A percentile compares a stretch with the other conserved stretches of the same genome.
Conservation (phyloP, 2,797 vertebrate species). For the Lepus townsendii region DNA sequence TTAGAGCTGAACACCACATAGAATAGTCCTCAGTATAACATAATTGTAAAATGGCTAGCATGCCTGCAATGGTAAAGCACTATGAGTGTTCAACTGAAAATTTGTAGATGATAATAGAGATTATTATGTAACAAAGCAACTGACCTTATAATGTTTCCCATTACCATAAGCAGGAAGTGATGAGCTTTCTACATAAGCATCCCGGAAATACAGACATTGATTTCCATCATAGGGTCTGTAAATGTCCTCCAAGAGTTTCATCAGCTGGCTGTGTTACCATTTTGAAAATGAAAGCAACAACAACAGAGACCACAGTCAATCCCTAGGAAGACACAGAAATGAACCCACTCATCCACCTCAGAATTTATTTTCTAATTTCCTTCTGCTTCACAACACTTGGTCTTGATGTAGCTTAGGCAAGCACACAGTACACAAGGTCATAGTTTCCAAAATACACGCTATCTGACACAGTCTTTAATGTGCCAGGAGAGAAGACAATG, state of each 20-base stretch:
- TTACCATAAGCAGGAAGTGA: slow-evolving; percentile 25
- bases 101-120: neutral
- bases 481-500: neutral
- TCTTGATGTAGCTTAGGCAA: slow-evolving; percentile 51
- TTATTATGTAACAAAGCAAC: neutral
- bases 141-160: slow-evolving; percentile 52
- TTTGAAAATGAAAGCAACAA: slow-evolving; percentile 60
- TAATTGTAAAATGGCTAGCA: slow-evolving; percentile 3
- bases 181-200: slow-evolving; percentile 38
- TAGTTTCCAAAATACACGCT: slow-evolving; percentile 34
- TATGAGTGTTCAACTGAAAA: neutral
- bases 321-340: slow-evolving; percentile 46
- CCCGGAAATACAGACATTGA: neutral
- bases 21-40: neutral
- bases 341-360: neutral
- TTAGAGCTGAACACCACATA: neutral
- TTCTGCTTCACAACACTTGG: slow-evolving; percentile 49
- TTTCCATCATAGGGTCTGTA: slow-evolving; percentile 35
- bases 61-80: neutral
- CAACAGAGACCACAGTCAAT: neutral
- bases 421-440: slow-evolving; percentile 5
- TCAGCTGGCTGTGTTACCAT: neutral
- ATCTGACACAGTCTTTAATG: slow-evolving; percentile 35
- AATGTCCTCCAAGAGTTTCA: neutral
- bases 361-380: slow-evolving; percentile 67